Base-by-base conservation (phyloP, 2,888 invertebrate genomes). In the Acrocyrtus sp. region DNA sequence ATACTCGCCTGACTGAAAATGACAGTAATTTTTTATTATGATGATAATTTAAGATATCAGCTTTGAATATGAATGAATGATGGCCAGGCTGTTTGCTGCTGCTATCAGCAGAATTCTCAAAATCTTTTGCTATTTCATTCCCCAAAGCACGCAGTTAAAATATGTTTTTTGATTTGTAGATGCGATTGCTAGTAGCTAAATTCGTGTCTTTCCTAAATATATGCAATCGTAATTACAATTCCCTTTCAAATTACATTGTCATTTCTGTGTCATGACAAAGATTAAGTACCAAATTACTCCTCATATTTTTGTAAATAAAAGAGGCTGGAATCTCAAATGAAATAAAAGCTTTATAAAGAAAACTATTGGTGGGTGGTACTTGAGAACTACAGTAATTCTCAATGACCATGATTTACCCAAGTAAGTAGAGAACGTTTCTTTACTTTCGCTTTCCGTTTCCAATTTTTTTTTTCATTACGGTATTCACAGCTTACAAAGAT, bases 221-320 rank as follows among this genome's bases (percentile, higher is more conserved):
- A n/a, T 56, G 56, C 56, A 56, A 56, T 56, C 27, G 5, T 47
- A 27, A 27, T 34, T 61, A 15, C 1, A 21, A 39, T 67, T 58
- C 19, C 27, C 56, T 58, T 50, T 58, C 67, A 67, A 54, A 45
- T 34, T 24, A 21, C 26, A 26, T 58, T 67, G 57, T 67, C 67
- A 67, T 57, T 58, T 34, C 48, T 66, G n/a, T 65, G 65, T 65
- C 56, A 56, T 56, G 65, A 66, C 54, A 67, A 67, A 50, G 58
- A 67, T 47, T 48, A 67, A 67, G 56, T 50, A 58, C 50, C 26
- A 39, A 50, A 58, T 67, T 67, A 58, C 48, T 66, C 39, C 4
- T 15, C 34, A 34, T 34, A 34, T 34, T 34, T 34, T n/a, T n/a
- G n/a, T 34, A 34, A 34, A 34, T 12, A 34, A 34, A 67, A 50